Evolutionary conservation across 1,140 invertebrate species (phyloP), one percentile per base, ranked within the genome.

Genomic region (Drosophila grimshawi): DNA sequence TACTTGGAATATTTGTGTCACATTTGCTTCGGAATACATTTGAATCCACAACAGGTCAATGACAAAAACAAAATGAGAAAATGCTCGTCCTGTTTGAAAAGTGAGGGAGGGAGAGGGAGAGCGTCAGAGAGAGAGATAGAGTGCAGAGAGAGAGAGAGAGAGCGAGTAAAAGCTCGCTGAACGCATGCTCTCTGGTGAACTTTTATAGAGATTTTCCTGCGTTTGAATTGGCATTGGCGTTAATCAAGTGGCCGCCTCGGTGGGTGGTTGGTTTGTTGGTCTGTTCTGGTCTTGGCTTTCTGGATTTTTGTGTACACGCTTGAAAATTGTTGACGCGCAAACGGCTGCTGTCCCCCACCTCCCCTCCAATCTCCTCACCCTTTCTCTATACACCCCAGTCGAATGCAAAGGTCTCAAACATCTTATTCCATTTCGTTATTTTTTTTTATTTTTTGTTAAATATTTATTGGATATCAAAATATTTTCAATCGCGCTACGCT

Each of bases 381-480:
- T 1, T 39, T 27, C 19, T 19, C 19, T 19, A 1, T 19, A 19
- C 19, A 19, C 0, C 19, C 19, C 19, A 19, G 19, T 19, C 19
- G 19, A 19, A 19, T 43, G 45, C 41, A 43, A 37, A 43, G 39
- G 39, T 43, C 39, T n/a, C 10, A 43, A 43, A 43, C n/a, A 52
- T 66, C 41, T 39, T 43, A 5, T 55, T 51, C 51, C 45, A 43
- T 63, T 67, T 49, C 35, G 5, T 56, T 35, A 45, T 70, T 61
- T 62, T 57, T 76, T 35, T 71, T 39, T 49, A 46, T 49, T 60
- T 69, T 66, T 45, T 45, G 30, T 86, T 79, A 67, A 70, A 60
- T 76, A 82, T 88, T 88, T 89, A 89, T 89, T 88, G 85, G 65
- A 78, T 88, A 88, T 83, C 69, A 83, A 83, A 83, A 89, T 80